Percentiles rank a stretch among this genome's conserved stretches.
Evolutionary conservation across 2,888 invertebrate species (phyloP).

Genomic region (Biston stratarius): DNA sequence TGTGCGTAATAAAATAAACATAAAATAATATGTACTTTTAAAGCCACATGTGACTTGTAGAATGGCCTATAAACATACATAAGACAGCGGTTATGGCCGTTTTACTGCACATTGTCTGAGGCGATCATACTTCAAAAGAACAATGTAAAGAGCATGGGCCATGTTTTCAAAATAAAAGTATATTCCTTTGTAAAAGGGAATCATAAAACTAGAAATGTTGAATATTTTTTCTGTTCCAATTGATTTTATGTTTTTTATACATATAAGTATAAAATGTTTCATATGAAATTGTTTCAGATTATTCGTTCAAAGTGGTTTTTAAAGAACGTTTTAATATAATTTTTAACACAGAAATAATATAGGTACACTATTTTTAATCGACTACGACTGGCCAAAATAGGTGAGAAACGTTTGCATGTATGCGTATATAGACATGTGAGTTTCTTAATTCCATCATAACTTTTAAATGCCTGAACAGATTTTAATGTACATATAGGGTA

Average conservation of each 20-base stretch:
- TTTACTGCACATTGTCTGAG: slow-evolving; percentile 28
- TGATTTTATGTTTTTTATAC: neutral
- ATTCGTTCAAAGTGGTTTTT: too few relatives aligned
- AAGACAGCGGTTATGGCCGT: slow-evolving; percentile 33
- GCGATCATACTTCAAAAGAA: slow-evolving; percentile 39
- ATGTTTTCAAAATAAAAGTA: slow-evolving; percentile 14
- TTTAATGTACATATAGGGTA: too few relatives aligned
- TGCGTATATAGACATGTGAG: too few relatives aligned
- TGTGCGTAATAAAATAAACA: slow-evolving; percentile 26
- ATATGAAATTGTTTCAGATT: too few relatives aligned
- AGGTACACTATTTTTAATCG: too few relatives aligned
- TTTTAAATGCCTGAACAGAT: too few relatives aligned
- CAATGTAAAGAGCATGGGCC: slow-evolving; percentile 25
- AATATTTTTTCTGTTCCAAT: neutral
- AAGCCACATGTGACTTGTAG: slow-evolving; percentile 48
- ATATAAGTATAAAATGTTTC: too few relatives aligned
- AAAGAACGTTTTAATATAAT: too few relatives aligned
- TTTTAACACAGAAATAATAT: too few relatives aligned
- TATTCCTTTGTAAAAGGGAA: slow-evolving; percentile 1
- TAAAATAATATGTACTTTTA: slow-evolving; percentile 5
- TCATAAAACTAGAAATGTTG: neutral
- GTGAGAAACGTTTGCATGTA: too few relatives aligned
- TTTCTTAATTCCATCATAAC: too few relatives aligned
- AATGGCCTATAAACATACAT: slow-evolving; percentile 37
- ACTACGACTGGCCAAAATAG: too few relatives aligned